Evolutionary conservation across 2,797 vertebrate species (phyloP).

Genomic region (Huso huso): DNA sequence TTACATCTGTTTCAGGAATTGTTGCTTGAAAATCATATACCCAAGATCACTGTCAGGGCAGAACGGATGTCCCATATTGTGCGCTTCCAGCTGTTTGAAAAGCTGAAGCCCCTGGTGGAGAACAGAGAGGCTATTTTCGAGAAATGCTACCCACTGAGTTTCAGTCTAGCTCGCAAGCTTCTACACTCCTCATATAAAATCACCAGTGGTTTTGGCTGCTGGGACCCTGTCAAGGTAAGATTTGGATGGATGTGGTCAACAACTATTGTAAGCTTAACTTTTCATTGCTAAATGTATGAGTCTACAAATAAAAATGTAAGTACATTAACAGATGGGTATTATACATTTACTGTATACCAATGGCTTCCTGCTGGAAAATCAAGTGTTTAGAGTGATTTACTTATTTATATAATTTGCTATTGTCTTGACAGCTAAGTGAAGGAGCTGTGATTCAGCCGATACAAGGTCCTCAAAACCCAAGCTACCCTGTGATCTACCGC

Average conservation of each 20-base stretch:
- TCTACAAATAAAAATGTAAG: too few species aligned
- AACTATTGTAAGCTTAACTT: not conserved
- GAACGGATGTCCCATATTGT: slow-evolving; percentile 56
- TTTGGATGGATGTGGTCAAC: slow-evolving; percentile 1
- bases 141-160: slow-evolving; percentile 66
- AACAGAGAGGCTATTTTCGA: slow-evolving; percentile 84
- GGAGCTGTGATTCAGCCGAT: slow-evolving; percentile 69
- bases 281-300: too few species aligned
- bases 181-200: slow-evolving; percentile 69
- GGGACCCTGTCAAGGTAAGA: slow-evolving; percentile 83
- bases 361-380: not conserved
- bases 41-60: slow-evolving; percentile 52
- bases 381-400: not conserved
- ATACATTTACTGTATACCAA: not conserved
- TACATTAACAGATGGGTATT: not conserved
- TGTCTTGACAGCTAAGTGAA: slow-evolving; percentile 57
- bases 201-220: slow-evolving; percentile 75
- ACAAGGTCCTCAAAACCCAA: slow-evolving; percentile 46
- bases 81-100: slow-evolving; percentile 52
- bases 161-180: slow-evolving; percentile 66
- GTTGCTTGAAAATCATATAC: slow-evolving; percentile 51
- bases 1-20: slow-evolving; percentile 36
- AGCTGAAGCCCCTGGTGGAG: slow-evolving; percentile 62
- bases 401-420: slow-evolving; percentile 1
- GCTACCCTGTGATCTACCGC: slow-evolving; percentile 72